Evolutionary conservation across 2,888 invertebrate species (phyloP), one percentile per base, ranked within the genome.

Genomic region (Parnassius orleans): DNA sequence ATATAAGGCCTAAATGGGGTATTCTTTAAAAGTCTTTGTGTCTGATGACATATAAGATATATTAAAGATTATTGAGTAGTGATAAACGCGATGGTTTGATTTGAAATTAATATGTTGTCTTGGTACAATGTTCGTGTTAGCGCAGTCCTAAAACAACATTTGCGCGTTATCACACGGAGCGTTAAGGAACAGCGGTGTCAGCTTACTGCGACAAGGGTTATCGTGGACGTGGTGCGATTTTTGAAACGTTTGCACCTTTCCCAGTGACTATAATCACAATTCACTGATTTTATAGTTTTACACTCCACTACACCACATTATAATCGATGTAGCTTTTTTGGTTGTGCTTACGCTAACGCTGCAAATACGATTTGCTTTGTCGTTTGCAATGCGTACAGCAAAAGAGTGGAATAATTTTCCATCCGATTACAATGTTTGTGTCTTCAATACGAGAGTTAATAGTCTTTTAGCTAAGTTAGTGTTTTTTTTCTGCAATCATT

Each of bases 21-120:
- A 33, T 33, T 33, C 33, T 33, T 33, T 33, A 7, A 33, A 7
- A 5, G 33, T 33, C 7, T 7, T 33, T 33, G 5, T 33, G 7
- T 33, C 7, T 3, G 7, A 5, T 1, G 33, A 33, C 1, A 33
- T 5, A 7, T 33, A 7, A 7, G 7, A 33, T 33, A 7, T 33
- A 33, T 33, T 33, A 33, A 33, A 33, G 33, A 7, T 33, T 33
- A 33, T 33, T 33, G 33, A 33, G 33, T 7, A 24, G 24, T 24
- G 24, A 3, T 42, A 19, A 53, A 53, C 42, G 48, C 24, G 69
- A 43, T 43, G 19, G 53, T 42, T 73, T 75, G 76, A 75, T 82
- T 83, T 81, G 79, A 77, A 83, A 83, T 83, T 81, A 83, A 82
- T 83, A 80, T 80, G 77, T 83, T 79, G 76, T 78, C 73, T 74